phyloP scores from a whole-genome alignment of 2,888 invertebrate species.

The Aromia moschata region DNA sequence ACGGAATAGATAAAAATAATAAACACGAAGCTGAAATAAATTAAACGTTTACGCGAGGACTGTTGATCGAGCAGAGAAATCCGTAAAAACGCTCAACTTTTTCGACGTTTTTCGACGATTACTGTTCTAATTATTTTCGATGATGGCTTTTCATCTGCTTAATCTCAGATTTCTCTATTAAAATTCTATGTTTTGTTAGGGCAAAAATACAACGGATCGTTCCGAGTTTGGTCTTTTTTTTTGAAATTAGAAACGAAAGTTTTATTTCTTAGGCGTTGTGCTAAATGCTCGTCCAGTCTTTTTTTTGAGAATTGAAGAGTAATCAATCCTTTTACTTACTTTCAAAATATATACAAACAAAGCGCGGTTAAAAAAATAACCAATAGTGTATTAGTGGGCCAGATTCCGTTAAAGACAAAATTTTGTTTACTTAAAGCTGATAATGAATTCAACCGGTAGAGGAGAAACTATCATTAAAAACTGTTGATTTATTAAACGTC shows the following conservation, averaged over 20 bases:
- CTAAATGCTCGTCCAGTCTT: too few species aligned
- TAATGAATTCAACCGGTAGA: too few species aligned
- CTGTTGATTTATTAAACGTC: too few species aligned
- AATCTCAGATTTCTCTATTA: not conserved
- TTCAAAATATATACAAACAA: too few species aligned
- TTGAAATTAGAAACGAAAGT: not conserved
- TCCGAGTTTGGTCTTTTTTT: not conserved
- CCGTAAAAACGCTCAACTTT: not conserved
- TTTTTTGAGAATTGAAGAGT: not conserved
- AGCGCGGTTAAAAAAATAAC: too few species aligned
- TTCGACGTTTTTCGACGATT: not conserved
- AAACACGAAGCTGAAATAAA: not conserved
- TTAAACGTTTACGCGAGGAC: not conserved
- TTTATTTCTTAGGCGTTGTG: not conserved
- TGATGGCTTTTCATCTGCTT: not conserved
- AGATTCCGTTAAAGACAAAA: too few species aligned
- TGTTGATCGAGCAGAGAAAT: not conserved
- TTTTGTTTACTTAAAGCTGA: too few species aligned
- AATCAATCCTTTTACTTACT: not conserved
- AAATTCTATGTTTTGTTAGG: not conserved
- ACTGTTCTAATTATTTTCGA: not conserved
- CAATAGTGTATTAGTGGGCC: too few species aligned
- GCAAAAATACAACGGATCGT: not conserved
- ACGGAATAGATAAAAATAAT: not conserved
- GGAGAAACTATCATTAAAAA: too few species aligned